Percentiles rank a stretch among this genome's conserved stretches.
Conservation (phyloP, 2,113 vertebrate species). For the Rafetus swinhoei region DNA sequence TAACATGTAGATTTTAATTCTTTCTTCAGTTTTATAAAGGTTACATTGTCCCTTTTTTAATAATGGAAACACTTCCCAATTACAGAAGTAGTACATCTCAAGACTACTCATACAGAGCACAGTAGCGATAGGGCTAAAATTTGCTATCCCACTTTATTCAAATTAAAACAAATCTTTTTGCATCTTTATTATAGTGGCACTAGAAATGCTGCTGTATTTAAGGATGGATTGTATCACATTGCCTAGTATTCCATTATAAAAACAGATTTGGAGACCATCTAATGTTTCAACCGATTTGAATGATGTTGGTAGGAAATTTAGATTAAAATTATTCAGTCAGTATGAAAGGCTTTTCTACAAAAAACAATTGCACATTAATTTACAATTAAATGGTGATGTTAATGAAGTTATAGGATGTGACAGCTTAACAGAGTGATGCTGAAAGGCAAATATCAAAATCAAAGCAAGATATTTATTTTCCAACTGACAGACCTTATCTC, state of each 20-base stretch:
- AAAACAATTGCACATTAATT: conserved; percentile 66
- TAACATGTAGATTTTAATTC: conserved; percentile 77
- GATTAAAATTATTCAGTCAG: conserved; percentile 39
- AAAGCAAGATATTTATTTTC: conserved; percentile 78
- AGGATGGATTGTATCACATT: background rate
- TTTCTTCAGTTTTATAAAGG: conserved; percentile 52
- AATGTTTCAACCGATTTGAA: conserved; percentile 30
- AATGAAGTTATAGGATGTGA: conserved; percentile 77
- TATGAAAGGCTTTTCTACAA: conserved; percentile 36
- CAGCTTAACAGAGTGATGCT: conserved; percentile 75
- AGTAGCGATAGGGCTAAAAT: background rate
- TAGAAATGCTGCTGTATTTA: background rate
- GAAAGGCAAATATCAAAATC: conserved; percentile 78
- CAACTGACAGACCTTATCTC: conserved; percentile 80
- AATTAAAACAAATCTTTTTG: conserved; percentile 19
- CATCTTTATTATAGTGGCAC: background rate
- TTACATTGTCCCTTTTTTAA: conserved; percentile 37
- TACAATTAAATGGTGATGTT: conserved; percentile 75
- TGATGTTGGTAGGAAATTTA: conserved; percentile 34
- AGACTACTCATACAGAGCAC: background rate
- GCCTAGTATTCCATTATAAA: background rate
- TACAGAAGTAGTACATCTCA: conserved; percentile 6
- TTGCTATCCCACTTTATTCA: conserved; percentile 20
- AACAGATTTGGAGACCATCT: conserved; percentile 11
- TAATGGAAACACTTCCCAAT: conserved; percentile 10